Conservation (phyloP, 2,797 vertebrate genomes). For the Bradypus variegatus region DNA sequence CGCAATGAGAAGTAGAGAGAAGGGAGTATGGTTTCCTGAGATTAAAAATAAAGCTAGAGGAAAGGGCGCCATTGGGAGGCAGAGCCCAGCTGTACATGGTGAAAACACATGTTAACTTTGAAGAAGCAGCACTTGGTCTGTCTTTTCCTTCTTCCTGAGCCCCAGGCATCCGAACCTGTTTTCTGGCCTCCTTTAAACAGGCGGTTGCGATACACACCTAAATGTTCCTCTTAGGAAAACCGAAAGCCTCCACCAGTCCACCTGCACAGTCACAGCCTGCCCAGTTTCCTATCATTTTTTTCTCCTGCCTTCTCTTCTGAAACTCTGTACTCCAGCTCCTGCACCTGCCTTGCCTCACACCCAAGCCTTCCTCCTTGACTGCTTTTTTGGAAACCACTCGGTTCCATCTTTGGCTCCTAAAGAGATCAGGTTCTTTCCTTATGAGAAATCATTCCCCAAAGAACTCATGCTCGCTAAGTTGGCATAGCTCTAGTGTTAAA, state of each 20-base stretch:
- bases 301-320: not conserved
- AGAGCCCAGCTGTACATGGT: constrained; percentile 27
- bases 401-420: not conserved
- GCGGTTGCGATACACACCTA: not conserved
- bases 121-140: not conserved
- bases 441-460: not conserved
- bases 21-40: constrained; percentile 44
- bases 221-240: not conserved
- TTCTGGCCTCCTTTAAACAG: not conserved
- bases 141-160: not conserved
- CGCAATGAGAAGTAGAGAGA: not conserved
- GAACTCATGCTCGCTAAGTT: not conserved
- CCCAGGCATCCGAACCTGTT: not conserved
- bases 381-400: constrained; percentile 18
- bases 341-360: not conserved
- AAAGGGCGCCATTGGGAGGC: constrained; percentile 39
- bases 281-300: not conserved
- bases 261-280: not conserved
- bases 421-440: not conserved
- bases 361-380: not conserved
- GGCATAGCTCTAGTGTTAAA: not conserved
- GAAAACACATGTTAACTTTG: constrained; percentile 25
- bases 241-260: no score
- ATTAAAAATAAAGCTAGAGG: constrained; percentile 49
- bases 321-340: not conserved